phyloP scores from a whole-genome alignment of 2,797 vertebrate genomes.

The Trichosurus vulpecula region DNA sequence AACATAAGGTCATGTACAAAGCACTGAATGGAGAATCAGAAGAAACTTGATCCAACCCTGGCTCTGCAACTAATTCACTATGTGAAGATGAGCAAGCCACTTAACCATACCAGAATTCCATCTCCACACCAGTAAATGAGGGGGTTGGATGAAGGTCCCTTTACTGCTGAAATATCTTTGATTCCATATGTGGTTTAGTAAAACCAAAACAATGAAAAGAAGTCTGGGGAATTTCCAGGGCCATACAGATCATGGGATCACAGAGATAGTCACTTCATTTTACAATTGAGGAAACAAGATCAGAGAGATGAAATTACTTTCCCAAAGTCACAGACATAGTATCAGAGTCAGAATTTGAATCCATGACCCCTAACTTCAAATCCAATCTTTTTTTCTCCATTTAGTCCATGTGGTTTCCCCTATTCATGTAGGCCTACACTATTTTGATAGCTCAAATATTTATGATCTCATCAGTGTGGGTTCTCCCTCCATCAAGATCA shows the following conservation, averaged over 20 bases:
- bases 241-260: not conserved
- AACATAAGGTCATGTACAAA: not conserved
- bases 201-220: slow-evolving; percentile 28
- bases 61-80: not conserved
- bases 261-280: not conserved
- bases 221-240: slow-evolving; percentile 18
- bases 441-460: not conserved
- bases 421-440: not conserved
- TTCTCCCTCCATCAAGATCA: not conserved
- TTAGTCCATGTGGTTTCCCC: not conserved
- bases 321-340: not conserved
- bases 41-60: not conserved
- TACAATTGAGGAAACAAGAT: not conserved
- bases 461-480: not conserved
- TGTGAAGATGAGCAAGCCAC: not conserved
- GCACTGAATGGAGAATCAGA: not conserved
- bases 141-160: not conserved
- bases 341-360: not conserved
- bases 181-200: slow-evolving; percentile 8
- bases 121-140: slow-evolving; percentile 15
- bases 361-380: not conserved
- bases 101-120: not conserved
- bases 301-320: not conserved
- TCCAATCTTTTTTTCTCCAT: not conserved
- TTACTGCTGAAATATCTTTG: not conserved